Base-by-base conservation (phyloP, 2,888 invertebrate genomes). In the Drosophila glabriapex region DNA sequence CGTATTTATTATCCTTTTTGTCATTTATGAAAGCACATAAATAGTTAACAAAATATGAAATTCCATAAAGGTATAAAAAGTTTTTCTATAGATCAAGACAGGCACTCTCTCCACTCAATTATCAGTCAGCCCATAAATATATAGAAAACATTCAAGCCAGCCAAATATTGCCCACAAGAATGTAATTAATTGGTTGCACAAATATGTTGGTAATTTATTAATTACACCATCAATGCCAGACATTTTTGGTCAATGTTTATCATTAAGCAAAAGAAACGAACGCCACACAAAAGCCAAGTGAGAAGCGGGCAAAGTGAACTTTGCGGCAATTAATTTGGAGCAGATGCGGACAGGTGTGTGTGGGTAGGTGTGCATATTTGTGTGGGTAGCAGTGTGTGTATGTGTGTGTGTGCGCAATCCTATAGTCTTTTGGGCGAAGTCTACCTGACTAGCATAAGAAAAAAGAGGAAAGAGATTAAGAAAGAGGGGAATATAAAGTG, bases 161-260 rank as follows among this genome's bases (percentile, higher is more conserved):
- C 37, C 41, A 52, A 53, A 39, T 35, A 28, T 31, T 35, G 43
- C 9, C 31, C 19, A 29, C 68, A 63, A 41, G 68, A 75, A 81
- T 64, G 50, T 90, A 80, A 91, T 91, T 91, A 90, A 90, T 88
- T 76, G 82, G 90, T 70, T 78, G 80, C 85, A 66, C 78, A 76
- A 84, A 80, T 52, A 71, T 78, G 76, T 52, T 76, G 63, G 60
- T 80, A 88, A 90, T 85, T 85, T 83, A 85, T 85, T 90, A 90
- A 89, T 89, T 88, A 80, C 73, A 73, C 73, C 73, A 70, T 82
- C 85, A 87, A 73, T 82, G 78, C 67, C 87, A 78, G 73, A 73
- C 67, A 78, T 72, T 75, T 73, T 68, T 56, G 68, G 61, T 49
- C 68, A 69, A 52, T 84, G 74, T 50, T 67, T 68, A 73, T 60